phyloP scores from a whole-genome alignment of 2,888 invertebrate genomes.

The Trichopoda pennipes region DNA sequence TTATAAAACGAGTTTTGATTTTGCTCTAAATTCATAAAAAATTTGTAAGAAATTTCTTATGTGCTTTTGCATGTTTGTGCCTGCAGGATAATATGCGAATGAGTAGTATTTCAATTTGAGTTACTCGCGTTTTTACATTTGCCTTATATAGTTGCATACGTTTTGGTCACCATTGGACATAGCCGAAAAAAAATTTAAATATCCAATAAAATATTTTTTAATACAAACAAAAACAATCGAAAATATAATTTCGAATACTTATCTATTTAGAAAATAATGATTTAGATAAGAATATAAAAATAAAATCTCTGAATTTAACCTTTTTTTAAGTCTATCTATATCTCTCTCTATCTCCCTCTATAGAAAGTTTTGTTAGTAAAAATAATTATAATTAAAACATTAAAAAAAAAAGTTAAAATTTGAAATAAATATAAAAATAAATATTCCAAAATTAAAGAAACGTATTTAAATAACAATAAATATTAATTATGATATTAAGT shows the following conservation, averaged over 20 bases:
- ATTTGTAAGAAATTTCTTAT: too few relatives aligned
- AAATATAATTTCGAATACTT: too few relatives aligned
- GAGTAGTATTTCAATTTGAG: too few relatives aligned
- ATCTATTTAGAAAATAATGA: neutral
- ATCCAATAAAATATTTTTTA: neutral
- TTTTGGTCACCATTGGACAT: neutral
- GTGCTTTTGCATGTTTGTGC: too few relatives aligned
- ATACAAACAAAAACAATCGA: neutral
- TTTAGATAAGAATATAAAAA: neutral
- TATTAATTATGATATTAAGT: conserved; percentile 59
- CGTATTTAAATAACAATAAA: conserved; percentile 35
- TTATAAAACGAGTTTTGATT: too few relatives aligned
- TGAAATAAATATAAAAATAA: conserved; percentile 2
- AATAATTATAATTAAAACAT: neutral
- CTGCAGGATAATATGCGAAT: too few relatives aligned
- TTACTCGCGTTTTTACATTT: too few relatives aligned
- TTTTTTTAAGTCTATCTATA: conserved; percentile 16
- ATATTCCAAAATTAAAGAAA: conserved; percentile 31
- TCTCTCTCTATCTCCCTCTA: conserved; percentile 16
- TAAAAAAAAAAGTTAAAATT: too few relatives aligned
- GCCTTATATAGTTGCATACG: neutral
- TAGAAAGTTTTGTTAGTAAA: conserved; percentile 41
- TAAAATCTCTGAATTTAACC: neutral
- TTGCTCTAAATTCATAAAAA: too few relatives aligned
- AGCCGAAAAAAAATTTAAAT: neutral